Conservation (phyloP, 1,140 invertebrate species). For the Portunus trituberculatus region DNA sequence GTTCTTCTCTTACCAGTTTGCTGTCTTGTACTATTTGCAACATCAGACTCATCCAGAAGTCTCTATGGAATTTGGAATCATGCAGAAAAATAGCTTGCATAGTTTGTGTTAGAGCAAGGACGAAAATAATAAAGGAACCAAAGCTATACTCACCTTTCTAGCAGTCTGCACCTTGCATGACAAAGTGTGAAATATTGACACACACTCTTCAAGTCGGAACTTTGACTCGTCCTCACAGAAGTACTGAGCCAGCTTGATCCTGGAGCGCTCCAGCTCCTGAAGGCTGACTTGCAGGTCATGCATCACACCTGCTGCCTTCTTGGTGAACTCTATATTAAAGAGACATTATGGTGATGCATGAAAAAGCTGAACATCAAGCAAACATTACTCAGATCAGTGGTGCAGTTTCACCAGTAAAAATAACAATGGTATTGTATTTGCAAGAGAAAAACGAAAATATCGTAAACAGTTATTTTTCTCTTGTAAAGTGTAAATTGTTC, state of each 20-base stretch:
- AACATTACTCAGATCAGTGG: too few relatives aligned
- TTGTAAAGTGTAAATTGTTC: too few relatives aligned
- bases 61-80: neutral
- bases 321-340: conserved; percentile 59
- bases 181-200: conserved; percentile 93
- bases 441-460: too few relatives aligned
- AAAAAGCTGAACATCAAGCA: too few relatives aligned
- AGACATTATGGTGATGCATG: too few relatives aligned
- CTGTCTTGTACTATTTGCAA: neutral
- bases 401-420: too few relatives aligned
- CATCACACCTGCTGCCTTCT: conserved; percentile 88
- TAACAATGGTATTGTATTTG: too few relatives aligned
- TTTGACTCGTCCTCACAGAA: conserved; percentile 95
- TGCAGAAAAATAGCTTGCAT: neutral
- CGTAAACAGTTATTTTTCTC: too few relatives aligned
- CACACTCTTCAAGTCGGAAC: conserved; percentile 98
- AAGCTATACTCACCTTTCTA: conserved; percentile 88
- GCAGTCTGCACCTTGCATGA: conserved; percentile 91
- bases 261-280: conserved; percentile 89
- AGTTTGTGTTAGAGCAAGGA: neutral
- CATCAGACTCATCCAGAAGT: conserved; percentile 20
- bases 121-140: neutral
- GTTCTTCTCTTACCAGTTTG: neutral
- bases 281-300: conserved; percentile 88
- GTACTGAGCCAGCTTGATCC: conserved; percentile 92